These are phyloP conservation scores for Rostratula benghalensis DNA, from an alignment of 2,113 vertebrate species.

Conservation along the genomic window DNA sequence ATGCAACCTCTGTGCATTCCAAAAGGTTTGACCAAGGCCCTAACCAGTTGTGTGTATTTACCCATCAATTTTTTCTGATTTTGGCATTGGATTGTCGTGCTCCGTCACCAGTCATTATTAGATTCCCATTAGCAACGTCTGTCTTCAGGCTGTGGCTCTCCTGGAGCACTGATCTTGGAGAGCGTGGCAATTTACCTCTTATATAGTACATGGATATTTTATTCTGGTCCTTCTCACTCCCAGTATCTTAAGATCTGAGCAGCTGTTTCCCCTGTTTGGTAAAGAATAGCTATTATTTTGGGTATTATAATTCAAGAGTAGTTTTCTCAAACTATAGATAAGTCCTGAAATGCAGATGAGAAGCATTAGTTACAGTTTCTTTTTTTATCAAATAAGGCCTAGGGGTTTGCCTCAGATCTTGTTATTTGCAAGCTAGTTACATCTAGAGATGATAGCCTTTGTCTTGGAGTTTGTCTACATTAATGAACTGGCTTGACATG, in stretches of 20 bases:
- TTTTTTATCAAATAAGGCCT: not conserved
- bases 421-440: not conserved
- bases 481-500: not conserved
- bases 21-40: not conserved
- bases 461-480: slow-evolving; percentile 6
- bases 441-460: not conserved
- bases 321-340: not conserved
- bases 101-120: not conserved
- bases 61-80: not conserved
- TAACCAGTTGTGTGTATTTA: not conserved
- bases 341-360: not conserved
- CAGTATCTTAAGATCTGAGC: not conserved
- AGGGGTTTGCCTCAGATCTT: not conserved
- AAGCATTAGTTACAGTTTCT: not conserved
- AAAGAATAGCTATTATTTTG: not conserved
- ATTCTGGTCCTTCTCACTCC: not conserved
- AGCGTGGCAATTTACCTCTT: not conserved
- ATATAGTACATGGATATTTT: not conserved
- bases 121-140: not conserved
- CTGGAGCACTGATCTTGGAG: not conserved
- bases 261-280: not conserved
- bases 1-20: not conserved
- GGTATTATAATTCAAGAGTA: not conserved
- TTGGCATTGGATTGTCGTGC: not conserved
- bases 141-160: not conserved